Base-by-base conservation (phyloP, 2,888 invertebrate species). In the Punctoribates punctum region DNA sequence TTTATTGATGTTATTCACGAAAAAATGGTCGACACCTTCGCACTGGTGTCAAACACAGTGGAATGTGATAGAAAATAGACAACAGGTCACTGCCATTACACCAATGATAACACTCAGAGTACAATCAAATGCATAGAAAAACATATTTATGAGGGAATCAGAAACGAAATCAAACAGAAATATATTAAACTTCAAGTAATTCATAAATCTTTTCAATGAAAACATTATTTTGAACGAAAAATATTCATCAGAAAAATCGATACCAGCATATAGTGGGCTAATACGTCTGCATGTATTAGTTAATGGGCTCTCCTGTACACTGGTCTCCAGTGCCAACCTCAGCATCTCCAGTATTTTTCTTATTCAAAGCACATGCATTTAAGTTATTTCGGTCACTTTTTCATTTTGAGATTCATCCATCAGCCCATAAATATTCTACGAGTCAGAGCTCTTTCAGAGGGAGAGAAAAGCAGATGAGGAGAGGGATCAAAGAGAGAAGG, bases 361-460 rank as follows among this genome's bases (percentile, higher is more conserved):
- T 25, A 72, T 72, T 72, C 72, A 72, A 72, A n/a, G 48, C 72
- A 62, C 62, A 72, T 72, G 72, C 72, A 70, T 72, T 46, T 72
- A 17, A 72, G 72, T 48, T 72, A 72, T 72, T 62, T 72, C 25
- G 72, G 72, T 48, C 72, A 72, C 48, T 72, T 72, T 72, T 72
- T 72, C 72, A 72, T 72, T 72, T 72, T 48, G 72, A 72, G 46
- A 72, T 46, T 11, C 72, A 72, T 72, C 72, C 72, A 72, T 72
- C 72, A 72, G 72, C n/a, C 48, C 72, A 48, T 72, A 72, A 72
- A 72, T 72, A 72, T 72, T 72, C 72, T 72, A 25, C 17, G 72
- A 72, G 72, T 46, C 46, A 72, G 48, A 72, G 72, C 67, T 67
- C 67, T 67, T 67, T 42, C 20, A 34, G 29, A 20, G 13, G 38